Conservation (phyloP, 2,888 invertebrate species). For the Drosophila quinaria region DNA sequence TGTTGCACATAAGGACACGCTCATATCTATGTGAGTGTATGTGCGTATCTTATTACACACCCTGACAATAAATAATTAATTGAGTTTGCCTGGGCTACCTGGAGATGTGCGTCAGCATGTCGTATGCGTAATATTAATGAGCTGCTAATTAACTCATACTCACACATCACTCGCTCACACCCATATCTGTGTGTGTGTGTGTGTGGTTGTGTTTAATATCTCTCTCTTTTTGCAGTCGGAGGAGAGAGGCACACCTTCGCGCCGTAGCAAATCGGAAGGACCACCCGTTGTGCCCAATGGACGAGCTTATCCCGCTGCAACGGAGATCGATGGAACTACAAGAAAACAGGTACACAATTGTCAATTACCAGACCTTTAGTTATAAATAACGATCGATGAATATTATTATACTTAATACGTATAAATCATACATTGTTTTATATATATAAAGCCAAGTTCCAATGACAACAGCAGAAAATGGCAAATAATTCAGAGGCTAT, state of each 20-base stretch:
- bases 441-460: too few species aligned
- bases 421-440: constrained; percentile 20
- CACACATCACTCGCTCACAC: not conserved
- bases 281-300: constrained; percentile 87
- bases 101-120: constrained; percentile 61
- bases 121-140: constrained; percentile 77
- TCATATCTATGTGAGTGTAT: constrained; percentile 3
- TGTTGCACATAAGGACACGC: constrained; percentile 64
- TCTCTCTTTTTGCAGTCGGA: constrained; percentile 88
- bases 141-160: constrained; percentile 68
- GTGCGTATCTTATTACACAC: constrained; percentile 43
- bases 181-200: not conserved
- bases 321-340: constrained; percentile 84
- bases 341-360: constrained; percentile 84
- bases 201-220: constrained; percentile 10
- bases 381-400: constrained; percentile 27
- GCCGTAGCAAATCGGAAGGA: constrained; percentile 93
- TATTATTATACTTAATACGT: constrained; percentile 27
- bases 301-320: constrained; percentile 83
- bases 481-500: not conserved
- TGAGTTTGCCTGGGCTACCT: constrained; percentile 50
- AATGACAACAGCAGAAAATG: constrained; percentile 18
- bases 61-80: constrained; percentile 74
- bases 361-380: constrained; percentile 40
- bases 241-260: constrained; percentile 90